phyloP scores from a whole-genome alignment of 37 sponge, comb jelly and placozoan species.

The Agelas oroides region DNA sequence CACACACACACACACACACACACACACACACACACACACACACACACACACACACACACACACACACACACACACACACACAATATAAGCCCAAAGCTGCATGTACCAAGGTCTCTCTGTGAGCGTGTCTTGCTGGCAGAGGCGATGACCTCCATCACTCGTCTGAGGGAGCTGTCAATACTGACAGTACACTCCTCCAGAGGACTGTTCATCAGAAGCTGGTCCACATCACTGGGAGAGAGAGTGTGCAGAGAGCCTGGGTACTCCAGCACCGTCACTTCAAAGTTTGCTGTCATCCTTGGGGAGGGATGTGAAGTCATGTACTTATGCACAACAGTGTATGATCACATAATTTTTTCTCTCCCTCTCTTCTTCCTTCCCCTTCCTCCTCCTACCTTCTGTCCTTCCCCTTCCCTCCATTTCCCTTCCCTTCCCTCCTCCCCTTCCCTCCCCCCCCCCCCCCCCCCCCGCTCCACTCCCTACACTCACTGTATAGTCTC shows the following conservation, averaged over 20 bases:
- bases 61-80: not conserved
- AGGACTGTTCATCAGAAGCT: slow-evolving; percentile 9
- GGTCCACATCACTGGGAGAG: slow-evolving; percentile 35
- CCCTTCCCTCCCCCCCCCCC: not conserved
- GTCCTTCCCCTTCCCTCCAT: not conserved
- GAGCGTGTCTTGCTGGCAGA: not conserved
- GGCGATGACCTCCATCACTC: slow-evolving; percentile 21
- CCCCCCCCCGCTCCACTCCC: not conserved
- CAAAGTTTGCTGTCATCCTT: slow-evolving; percentile 26
- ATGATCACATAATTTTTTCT: not conserved
- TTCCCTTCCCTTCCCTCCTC: not conserved
- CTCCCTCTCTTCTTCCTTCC: no score
- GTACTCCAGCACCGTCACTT: slow-evolving; percentile 49
- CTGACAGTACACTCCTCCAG: slow-evolving; percentile 44
- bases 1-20: no score
- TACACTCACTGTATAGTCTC: not conserved
- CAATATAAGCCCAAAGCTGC: no score
- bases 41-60: not conserved
- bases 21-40: no score
- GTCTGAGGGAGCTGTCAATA: slow-evolving; percentile 18
- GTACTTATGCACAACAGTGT: not conserved
- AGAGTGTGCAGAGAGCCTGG: slow-evolving; percentile 18
- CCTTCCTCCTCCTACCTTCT: no score
- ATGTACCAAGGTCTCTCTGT: slow-evolving; percentile 57
- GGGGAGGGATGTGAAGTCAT: no score